Conservation (phyloP, 1,140 invertebrate genomes). For the Bathynomus jamesi region DNA sequence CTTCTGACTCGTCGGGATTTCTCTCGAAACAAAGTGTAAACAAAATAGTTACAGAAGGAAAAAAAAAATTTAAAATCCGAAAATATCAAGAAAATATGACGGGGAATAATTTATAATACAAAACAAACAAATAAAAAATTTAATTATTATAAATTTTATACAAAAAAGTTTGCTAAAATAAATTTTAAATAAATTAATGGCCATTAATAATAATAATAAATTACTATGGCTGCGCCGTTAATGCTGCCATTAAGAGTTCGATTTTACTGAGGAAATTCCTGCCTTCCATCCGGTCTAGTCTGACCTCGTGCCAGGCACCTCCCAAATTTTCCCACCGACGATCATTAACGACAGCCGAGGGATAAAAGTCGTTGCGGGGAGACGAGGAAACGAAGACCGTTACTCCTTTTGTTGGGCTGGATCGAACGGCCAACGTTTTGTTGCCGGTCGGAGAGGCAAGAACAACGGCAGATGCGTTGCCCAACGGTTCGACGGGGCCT, state of each 20-base stretch:
- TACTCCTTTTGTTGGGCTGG: constrained; percentile 59
- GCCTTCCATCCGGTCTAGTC: constrained; percentile 92
- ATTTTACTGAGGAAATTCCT: constrained; percentile 94
- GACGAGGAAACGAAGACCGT: constrained; percentile 52
- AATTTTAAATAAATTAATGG: too few relatives aligned
- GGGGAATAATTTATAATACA: too few relatives aligned
- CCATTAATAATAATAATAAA: background rate
- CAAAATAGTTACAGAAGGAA: too few relatives aligned
- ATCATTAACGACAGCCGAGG: constrained; percentile 74
- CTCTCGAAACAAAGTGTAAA: too few relatives aligned
- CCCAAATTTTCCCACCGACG: constrained; percentile 85
- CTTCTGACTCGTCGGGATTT: too few relatives aligned
- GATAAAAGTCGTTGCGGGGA: constrained; percentile 76
- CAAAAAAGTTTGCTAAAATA: too few relatives aligned
- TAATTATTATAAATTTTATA: too few relatives aligned
- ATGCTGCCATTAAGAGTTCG: constrained; percentile 87
- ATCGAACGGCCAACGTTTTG: constrained; percentile 76
- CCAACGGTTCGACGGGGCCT: constrained; percentile 77
- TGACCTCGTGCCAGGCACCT: constrained; percentile 70
- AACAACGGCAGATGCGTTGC: constrained; percentile 66
- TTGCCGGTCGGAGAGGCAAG: constrained; percentile 49
- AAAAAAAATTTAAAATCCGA: too few relatives aligned
- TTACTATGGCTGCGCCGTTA: constrained; percentile 49
- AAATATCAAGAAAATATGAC: too few relatives aligned
- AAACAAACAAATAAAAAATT: too few relatives aligned